Evolutionary conservation across 2,113 vertebrate genomes (phyloP).

Genomic region (Pimephales promelas): DNA sequence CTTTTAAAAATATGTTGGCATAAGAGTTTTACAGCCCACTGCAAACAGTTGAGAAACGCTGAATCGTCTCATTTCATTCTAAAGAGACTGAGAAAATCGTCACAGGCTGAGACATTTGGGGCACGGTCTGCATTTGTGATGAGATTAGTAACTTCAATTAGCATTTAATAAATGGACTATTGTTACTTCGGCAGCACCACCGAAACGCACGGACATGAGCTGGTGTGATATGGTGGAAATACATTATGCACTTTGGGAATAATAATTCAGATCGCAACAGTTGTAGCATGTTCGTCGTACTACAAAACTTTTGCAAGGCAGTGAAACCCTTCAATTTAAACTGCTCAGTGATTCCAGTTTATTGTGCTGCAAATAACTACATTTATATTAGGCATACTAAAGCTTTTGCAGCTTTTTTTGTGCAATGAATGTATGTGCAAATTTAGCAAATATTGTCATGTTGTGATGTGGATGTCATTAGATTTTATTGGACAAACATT

Average conservation of each 20-base stretch:
- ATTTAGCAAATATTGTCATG: not conserved
- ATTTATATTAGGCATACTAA: not conserved
- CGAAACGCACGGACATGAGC: not conserved
- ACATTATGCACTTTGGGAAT: not conserved
- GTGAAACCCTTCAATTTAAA: not conserved
- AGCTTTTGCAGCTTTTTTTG: not conserved
- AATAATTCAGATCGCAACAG: not conserved
- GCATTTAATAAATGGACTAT: slow-evolving; percentile 44
- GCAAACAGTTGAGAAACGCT: not conserved
- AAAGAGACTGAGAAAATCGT: slow-evolving; percentile 18
- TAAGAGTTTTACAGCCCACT: not conserved
- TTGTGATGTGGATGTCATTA: not conserved
- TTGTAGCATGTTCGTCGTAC: not conserved
- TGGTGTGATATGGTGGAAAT: slow-evolving; percentile 3
- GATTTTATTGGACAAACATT: not conserved
- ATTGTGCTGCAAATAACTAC: not conserved
- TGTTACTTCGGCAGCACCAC: slow-evolving; percentile 25
- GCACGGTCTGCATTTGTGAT: slow-evolving; percentile 27
- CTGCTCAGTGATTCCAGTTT: not conserved
- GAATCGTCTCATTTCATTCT: slow-evolving; percentile 1
- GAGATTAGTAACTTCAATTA: slow-evolving; percentile 46
- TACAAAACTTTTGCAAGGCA: not conserved
- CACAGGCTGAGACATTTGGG: slow-evolving; percentile 9
- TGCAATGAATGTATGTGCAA: not conserved
- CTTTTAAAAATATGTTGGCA: not conserved